Conservation (phyloP, 2,797 vertebrate genomes). For the Fringilla coelebs region DNA sequence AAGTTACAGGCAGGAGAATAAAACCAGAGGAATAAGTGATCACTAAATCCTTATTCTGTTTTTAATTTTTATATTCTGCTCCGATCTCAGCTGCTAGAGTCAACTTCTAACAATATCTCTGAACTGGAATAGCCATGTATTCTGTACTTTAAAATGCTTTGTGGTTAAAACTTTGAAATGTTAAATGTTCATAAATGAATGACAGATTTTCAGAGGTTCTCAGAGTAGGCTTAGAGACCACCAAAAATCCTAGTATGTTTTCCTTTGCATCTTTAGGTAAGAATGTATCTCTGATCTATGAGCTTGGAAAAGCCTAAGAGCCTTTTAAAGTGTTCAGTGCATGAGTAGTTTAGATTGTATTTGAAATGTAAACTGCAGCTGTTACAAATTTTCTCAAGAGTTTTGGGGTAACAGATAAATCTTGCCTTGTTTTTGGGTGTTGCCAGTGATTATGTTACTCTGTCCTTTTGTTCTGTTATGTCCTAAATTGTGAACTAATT, state of each 20-base stretch:
- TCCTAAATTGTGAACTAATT: background rate
- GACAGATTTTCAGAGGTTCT: background rate
- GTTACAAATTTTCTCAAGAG: background rate
- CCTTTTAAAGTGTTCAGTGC: background rate
- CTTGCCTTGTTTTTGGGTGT: background rate
- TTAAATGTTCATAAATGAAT: background rate
- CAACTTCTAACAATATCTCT: background rate
- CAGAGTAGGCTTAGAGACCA: background rate
- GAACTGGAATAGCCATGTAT: background rate
- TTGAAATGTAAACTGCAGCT: background rate
- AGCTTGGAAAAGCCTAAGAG: background rate
- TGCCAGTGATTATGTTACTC: background rate
- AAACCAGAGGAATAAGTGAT: background rate
- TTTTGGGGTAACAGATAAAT: background rate
- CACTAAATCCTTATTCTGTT: background rate
- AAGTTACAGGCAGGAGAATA: background rate
- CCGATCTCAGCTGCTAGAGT: background rate
- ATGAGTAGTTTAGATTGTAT: background rate
- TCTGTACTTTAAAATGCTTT: background rate
- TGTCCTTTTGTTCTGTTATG: background rate
- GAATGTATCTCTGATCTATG: background rate
- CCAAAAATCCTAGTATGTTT: background rate
- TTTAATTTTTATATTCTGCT: background rate
- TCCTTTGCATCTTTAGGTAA: background rate
- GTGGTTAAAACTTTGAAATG: background rate